Evolutionary conservation across 1,140 invertebrate species (phyloP), one percentile per base, ranked within the genome.

Genomic region (Asbolus verrucosus): DNA sequence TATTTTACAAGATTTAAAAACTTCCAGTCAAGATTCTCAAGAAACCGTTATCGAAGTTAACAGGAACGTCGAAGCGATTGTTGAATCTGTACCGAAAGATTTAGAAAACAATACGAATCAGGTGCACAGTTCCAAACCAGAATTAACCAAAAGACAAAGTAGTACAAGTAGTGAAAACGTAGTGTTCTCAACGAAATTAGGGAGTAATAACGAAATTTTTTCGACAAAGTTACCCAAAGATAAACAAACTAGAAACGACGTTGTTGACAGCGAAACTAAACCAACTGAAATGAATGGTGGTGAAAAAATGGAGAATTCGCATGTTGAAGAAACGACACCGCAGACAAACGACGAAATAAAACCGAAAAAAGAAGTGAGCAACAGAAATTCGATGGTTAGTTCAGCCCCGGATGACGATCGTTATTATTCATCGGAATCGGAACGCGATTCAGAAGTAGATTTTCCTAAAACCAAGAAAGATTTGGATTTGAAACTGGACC

Each of bases 351-450:
- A 38, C 30, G 30, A 24, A 27, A 14, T 9, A n/a, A 14, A n/a
- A 39, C 6, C 8, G 0, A 33, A 65, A 8, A 11, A 6, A 36
- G 16, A 59, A 59, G 1, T 8, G 5, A 30, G 60, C 33, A 63
- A 39, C 27, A 19, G 63, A 46, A 66, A 8, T 19, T 65, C 54
- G 63, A 33, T 63, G 1, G 67, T 61, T 14, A 70, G 67, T 38
- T 65, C 74, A 1, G 61, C 61, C 1, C 54, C 46, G n/a, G 83
- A 85, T 0, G 87, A 89, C 13, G 82, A 87, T 8, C 84, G 86
- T 14, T 89, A n/a, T n/a, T n/a, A 90, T 70, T 93, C 91, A n/a
- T 94, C 92, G 0, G 92, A 90, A 72, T 93, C 91, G 0, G 92
- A 94, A 77, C 82, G 86, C 6, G 91, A 90, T 74, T 89, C 88